Evolutionary conservation across 1,140 invertebrate species (phyloP).

Genomic region (Panulirus ornatus): DNA sequence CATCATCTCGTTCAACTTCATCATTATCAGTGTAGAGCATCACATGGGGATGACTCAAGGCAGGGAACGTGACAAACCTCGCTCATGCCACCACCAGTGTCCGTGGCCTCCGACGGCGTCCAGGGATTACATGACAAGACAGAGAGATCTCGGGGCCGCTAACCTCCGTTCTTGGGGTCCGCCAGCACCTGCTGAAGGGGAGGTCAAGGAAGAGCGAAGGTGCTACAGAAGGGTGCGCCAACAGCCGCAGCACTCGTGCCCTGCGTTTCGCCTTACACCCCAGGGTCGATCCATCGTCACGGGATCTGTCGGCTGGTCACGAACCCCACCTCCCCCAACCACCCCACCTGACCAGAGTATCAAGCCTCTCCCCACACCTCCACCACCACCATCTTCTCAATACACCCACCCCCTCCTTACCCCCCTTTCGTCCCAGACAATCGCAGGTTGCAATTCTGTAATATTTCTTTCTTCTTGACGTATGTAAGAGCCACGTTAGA

Average conservation of each 20-base stretch:
- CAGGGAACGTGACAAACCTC: background rate
- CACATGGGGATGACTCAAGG: background rate
- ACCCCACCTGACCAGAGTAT: background rate
- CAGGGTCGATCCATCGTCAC: background rate
- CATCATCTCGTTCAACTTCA: too few relatives aligned
- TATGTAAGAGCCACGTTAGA: too few relatives aligned
- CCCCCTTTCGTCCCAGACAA: too few relatives aligned
- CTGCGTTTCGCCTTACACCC: background rate
- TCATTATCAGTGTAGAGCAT: too few relatives aligned
- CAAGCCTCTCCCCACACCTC: background rate
- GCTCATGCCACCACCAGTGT: background rate
- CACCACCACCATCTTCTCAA: background rate
- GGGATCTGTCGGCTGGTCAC: background rate
- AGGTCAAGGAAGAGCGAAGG: background rate
- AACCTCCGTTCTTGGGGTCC: background rate
- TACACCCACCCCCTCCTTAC: too few relatives aligned
- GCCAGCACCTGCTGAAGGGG: background rate
- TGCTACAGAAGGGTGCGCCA: background rate
- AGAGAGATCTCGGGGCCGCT: background rate
- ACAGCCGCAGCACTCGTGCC: background rate
- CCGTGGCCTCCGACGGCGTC: background rate
- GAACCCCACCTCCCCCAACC: background rate
- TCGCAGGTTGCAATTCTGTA: too few relatives aligned
- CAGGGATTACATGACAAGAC: background rate
- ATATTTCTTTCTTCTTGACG: too few relatives aligned